Evolutionary conservation across 2,797 vertebrate species (phyloP), one percentile per base, ranked within the genome.

Genomic region (Hozukius guyotensis): DNA sequence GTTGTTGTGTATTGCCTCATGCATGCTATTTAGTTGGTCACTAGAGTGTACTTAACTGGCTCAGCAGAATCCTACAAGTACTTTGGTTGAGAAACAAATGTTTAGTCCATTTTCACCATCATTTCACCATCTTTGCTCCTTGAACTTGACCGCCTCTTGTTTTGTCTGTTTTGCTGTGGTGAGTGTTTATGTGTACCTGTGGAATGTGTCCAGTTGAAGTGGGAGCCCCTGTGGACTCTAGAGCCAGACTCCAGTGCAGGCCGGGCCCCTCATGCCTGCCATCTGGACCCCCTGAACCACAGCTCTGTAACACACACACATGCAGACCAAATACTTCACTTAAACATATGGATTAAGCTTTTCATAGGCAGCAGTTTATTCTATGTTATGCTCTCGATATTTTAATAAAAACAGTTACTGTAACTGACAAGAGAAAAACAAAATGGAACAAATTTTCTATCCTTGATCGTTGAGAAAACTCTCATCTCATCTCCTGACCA

Each of bases 151-250:
- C 6, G 6, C 49, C 56, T 70, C 7, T 60, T 6, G 14, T 18
- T 80, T 20, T 60, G 78, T 2, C 7, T 75, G 72, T 57, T 11
- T 36, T 10, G 66, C 65, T 64, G 12, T 78, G 20, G 20, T 49
- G 69, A 63, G 74, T 86, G 75, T 88, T 79, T 81, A 14, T 82
- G 76, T 61, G 49, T 87, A 96, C 96, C 95, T 95, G 91, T 96
- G 95, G 93, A 96, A 96, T 95, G 95, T 95, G 94, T 95, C 93
- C 94, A 92, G 94, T 94, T 95, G 92, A 96, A 96, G 94, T 91
- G 91, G 91, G 93, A 94, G 94, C 91, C 93, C 93, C 87, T 80
- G 90, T 93, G 93, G 95, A 94, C 95, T 95, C 95, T 96, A 96
- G 89, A 96, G 95, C 94, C 94, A 93, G 93, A 92, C 93, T 94